Evolutionary conservation across 2,113 vertebrate genomes (phyloP), one percentile per base, ranked within the genome.

Genomic region (Elgaria multicarinata): DNA sequence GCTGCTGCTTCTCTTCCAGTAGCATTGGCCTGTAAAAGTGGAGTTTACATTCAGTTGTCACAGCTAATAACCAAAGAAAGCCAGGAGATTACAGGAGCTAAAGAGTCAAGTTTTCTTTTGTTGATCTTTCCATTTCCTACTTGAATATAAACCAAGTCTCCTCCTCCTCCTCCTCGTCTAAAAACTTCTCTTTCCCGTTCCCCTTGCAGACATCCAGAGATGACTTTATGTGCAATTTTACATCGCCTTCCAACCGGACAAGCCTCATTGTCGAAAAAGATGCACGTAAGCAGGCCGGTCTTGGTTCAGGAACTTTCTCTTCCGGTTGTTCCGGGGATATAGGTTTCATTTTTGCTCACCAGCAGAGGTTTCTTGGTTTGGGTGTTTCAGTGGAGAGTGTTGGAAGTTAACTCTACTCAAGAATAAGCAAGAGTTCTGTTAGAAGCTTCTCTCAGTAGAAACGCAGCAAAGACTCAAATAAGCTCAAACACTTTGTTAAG

Each of bases 261-360:
- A 98, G 98, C 94, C 92, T 98, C 20, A 96, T 96, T 3, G 93
- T 97, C 0, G 98, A 99, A 42, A 98, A 97, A 97, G 99, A 99
- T 64, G 91, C 97, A 0, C 95, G 98, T 99, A 94, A 97, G 92
- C 69, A 79, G 8, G 83, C 87, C 88, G 81, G 89, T 76, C 71
- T 93, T 42, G 78, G 77, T 44, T 36, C 75, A 75, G 55, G 75
- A 44, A 79, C 53, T 86, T 69, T 16, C 66, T 18, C 85, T 85
- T 92, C 2, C 24, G 86, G 24, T 24, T 13, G 6, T 14, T 75
- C 71, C 42, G 28, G 62, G 31, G 36, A 31, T 33, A 66, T 28
- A 31, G 22, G 46, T 14, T 13, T 39, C n/a, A 7, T 62, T 55
- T n/a, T 76, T 42, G 50, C 28, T 13, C 3, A 20, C n/a, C n/a